Conservation (phyloP, 2,797 vertebrate species). For the Lacerta viridis region DNA sequence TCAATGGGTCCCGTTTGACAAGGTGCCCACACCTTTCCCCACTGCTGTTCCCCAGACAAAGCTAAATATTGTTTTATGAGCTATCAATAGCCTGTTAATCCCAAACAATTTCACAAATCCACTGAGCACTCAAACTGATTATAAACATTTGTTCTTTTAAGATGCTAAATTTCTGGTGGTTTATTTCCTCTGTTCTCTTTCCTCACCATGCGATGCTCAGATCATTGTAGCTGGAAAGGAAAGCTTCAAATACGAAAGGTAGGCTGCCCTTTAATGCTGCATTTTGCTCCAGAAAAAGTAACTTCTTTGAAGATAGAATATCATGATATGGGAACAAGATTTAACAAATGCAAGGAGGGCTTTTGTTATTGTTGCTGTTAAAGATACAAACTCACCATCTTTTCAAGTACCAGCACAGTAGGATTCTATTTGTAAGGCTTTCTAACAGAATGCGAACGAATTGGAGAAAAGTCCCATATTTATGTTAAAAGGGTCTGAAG, state of each 20-base stretch:
- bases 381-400: constrained; percentile 30
- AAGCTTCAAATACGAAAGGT: constrained; percentile 68
- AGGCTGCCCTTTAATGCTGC: constrained; percentile 58
- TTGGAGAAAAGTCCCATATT: not conserved
- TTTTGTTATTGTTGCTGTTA: not conserved
- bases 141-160: constrained; percentile 75
- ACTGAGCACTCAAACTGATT: constrained; percentile 82
- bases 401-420: constrained; percentile 11
- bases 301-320: constrained; percentile 6
- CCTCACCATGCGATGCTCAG: constrained; percentile 57
- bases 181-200: constrained; percentile 68
- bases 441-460: not conserved
- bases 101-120: constrained; percentile 85
- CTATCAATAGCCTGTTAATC: constrained; percentile 88
- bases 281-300: constrained; percentile 63
- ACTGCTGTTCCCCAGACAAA: constrained; percentile 81
- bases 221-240: constrained; percentile 71
- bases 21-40: constrained; percentile 86
- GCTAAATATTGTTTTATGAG: constrained; percentile 93
- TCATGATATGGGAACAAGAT: no score
- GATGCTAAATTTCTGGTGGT: constrained; percentile 77
- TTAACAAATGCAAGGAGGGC: no score
- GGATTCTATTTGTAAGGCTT: not conserved
- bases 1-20: constrained; percentile 87
- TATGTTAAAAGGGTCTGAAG: not conserved